phyloP scores from a whole-genome alignment of 2,113 vertebrate genomes.

The Gnathonemus echidnorhynchus region DNA sequence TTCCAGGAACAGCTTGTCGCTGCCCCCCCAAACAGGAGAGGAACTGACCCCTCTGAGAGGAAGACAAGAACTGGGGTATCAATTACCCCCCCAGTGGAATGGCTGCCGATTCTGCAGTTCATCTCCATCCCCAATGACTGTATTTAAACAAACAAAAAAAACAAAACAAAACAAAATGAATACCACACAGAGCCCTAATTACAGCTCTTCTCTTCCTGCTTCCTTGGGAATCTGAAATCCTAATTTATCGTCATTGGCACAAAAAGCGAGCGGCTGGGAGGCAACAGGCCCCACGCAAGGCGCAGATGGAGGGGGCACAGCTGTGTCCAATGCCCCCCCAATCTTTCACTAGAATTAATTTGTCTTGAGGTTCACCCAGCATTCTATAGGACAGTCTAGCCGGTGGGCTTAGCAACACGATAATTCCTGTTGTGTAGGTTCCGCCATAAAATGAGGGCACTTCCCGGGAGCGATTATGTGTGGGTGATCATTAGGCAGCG shows the following conservation, averaged over 20 bases:
- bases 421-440: background rate
- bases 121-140: background rate
- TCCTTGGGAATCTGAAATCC: constrained; percentile 12
- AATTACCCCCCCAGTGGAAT: background rate
- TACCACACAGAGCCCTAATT: background rate
- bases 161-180: background rate
- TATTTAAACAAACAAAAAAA: background rate
- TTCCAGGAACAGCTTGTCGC: background rate
- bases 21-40: background rate
- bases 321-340: background rate
- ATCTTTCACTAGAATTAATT: background rate
- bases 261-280: background rate
- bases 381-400: background rate
- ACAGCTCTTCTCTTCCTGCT: background rate
- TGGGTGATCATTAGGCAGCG: background rate
- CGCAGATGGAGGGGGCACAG: background rate
- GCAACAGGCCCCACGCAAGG: background rate
- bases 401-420: background rate
- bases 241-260: constrained; percentile 14
- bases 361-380: background rate
- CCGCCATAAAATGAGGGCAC: background rate
- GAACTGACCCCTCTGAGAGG: background rate
- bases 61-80: background rate
- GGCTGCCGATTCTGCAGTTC: background rate
- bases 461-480: background rate